Conservation (phyloP, 2,113 vertebrate genomes). For the Ochotona princeps region DNA sequence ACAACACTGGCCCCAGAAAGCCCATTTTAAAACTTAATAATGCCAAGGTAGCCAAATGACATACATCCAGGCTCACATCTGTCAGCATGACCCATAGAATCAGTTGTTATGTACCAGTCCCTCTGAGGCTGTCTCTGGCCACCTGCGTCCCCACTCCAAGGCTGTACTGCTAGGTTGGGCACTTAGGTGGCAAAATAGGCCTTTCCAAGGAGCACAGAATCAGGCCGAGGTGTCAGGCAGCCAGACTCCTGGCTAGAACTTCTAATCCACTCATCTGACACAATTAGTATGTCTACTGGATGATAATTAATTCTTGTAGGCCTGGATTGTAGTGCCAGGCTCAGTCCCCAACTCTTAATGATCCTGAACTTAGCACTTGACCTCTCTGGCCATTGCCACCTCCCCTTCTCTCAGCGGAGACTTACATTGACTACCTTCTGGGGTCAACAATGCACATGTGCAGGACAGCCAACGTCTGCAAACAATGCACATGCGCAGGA, state of each 20-base stretch:
- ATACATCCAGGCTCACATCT: neutral
- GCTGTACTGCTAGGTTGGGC: neutral
- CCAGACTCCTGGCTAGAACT: neutral
- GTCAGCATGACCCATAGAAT: neutral
- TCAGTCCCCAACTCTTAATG: neutral
- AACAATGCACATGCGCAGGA: neutral
- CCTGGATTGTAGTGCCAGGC: neutral
- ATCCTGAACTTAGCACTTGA: neutral
- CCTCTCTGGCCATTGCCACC: neutral
- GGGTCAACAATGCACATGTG: neutral
- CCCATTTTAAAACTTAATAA: neutral
- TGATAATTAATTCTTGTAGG: neutral
- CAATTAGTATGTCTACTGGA: constrained; percentile 1
- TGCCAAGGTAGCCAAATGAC: neutral
- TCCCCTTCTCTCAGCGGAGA: neutral
- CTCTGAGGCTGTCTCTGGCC: neutral
- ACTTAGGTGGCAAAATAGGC: neutral
- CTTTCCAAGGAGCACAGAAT: neutral
- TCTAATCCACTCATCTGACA: neutral
- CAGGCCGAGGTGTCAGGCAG: neutral
- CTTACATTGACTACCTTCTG: neutral
- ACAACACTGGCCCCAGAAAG: neutral
- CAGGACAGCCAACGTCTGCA: neutral
- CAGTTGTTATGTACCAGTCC: neutral
- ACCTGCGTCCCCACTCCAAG: neutral